Base-by-base conservation (phyloP, 2,797 vertebrate genomes). In the Carapus acus region DNA sequence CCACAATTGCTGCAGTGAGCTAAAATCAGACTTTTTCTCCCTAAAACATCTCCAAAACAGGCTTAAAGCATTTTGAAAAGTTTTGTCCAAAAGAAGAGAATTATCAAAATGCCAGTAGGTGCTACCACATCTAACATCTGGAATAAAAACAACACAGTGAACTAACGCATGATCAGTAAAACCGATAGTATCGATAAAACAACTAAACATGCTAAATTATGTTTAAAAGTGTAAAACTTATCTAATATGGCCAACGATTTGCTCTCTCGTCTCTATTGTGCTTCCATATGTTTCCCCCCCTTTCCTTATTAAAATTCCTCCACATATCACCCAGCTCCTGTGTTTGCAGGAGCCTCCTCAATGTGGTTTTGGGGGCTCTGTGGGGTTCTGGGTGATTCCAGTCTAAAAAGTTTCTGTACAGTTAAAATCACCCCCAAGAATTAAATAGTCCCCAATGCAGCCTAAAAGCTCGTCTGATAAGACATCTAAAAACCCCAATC, bases 341-440 rank as follows among this genome's bases (percentile, higher is more conserved):
- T n/a, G n/a, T n/a, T n/a, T n/a, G n/a, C n/a, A n/a, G n/a, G n/a
- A 48, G 17, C 13, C 7, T 12, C 14, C 7, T n/a, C 0, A 48
- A 19, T 13, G 6, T 2, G 1, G 9, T 20, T 11, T 15, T 17
- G 1, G 31, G 36, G 2, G 13, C 21, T 21, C 12, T 6, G 19
- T 48, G 29, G 8, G 45, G 56, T 24, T 65, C 42, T 6, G 12
- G 0, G 17, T 52, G 46, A 16, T 42, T 65, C 5, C 43, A 39
- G 14, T 65, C 34, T 11, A 45, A 1, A 2, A 7, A 27, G 23
- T 19, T 8, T 20, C 43, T 18, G 58, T 53, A 15, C 43, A 57
- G 16, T 58, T 58, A 44, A 59, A 54, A 65, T 59, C 56, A 14
- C 49, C 49, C 9, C 17, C 38, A 4, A 55, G 13, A 22, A 21